Base-by-base conservation (phyloP, 2,797 vertebrate genomes). In the Enteromius treurensis region DNA sequence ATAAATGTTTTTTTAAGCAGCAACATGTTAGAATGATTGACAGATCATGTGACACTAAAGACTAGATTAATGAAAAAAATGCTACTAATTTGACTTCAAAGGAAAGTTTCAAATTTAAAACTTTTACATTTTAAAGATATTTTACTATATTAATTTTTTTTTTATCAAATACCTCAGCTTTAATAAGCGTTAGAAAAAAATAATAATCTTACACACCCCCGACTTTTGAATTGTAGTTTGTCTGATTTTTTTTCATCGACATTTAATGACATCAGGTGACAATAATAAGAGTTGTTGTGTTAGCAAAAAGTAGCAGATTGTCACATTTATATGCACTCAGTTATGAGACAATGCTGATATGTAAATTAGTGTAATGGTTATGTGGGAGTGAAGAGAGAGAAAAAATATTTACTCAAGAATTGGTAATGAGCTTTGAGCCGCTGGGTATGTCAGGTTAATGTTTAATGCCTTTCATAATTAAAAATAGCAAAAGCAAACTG, bases 311-410 rank as follows among this genome's bases (percentile, higher is more conserved):
- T 34, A 13, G 42, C 60, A 51, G 11, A 68, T 23, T 17, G 1
- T 37, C n/a, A 60, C 10, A 49, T 47, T 47, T 19, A 76, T 23
- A 64, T 67, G 60, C 42, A 69, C 79, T 42, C 62, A 82, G 55
- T 79, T 79, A 83, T 69, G 40, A 65, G 76, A 78, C 69, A 51
- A 84, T 79, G 11, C 53, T 75, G 40, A 83, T 76, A 85, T 85
- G 83, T 79, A 70, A 70, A 86, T 88, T 69, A 55, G 83, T 81
- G 75, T 70, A 49, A 64, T 77, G 88, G 23, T 58, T 29, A 58
- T 85, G 86, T 81, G 75, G 80, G 77, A 90, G 79, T 86, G 85
- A 73, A 85, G 15, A 80, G 55, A 23, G 71, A 7, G 32, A 45
- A 37, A 65, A 15, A 79, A 77, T 84, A 82, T 81, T 80, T 71